Conservation (phyloP, 1,140 invertebrate genomes). For the Aethina tumida region DNA sequence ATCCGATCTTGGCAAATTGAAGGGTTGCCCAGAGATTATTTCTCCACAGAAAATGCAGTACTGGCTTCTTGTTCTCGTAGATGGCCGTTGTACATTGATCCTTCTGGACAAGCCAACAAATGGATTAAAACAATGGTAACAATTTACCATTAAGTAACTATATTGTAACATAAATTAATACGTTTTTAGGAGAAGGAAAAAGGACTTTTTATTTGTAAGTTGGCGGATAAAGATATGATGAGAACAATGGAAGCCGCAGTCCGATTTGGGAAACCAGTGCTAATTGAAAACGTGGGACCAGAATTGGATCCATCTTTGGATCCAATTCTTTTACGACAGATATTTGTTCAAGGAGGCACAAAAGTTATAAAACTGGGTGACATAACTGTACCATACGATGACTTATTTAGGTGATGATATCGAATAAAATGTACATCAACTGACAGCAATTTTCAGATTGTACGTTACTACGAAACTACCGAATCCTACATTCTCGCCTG, state of each 20-base stretch:
- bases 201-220: slow-evolving; percentile 48
- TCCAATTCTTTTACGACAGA: slow-evolving; percentile 47
- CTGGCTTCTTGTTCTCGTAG: slow-evolving; percentile 46
- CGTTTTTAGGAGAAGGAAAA: slow-evolving; percentile 43
- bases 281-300: slow-evolving; percentile 52
- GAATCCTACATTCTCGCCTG: slow-evolving; percentile 64
- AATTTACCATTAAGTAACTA: no score
- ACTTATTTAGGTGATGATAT: no score
- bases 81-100: slow-evolving; percentile 65
- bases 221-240: slow-evolving; percentile 57
- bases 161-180: slow-evolving; percentile 1
- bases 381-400: slow-evolving; percentile 53
- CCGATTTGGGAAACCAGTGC: slow-evolving; percentile 54
- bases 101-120: slow-evolving; percentile 59
- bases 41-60: slow-evolving; percentile 61
- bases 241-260: slow-evolving; percentile 63
- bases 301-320: slow-evolving; percentile 57
- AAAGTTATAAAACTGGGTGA: slow-evolving; percentile 43
- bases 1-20: slow-evolving; percentile 55
- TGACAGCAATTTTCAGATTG: slow-evolving; percentile 49
- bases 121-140: slow-evolving; percentile 63
- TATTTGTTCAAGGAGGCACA: slow-evolving; percentile 39
- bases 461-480: slow-evolving; percentile 62
- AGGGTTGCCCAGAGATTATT: slow-evolving; percentile 54
- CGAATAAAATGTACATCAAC: no score